These are phyloP conservation scores for Belgica antarctica DNA, from an alignment of 2,888 invertebrate genomes.

Conservation along the genomic window DNA sequence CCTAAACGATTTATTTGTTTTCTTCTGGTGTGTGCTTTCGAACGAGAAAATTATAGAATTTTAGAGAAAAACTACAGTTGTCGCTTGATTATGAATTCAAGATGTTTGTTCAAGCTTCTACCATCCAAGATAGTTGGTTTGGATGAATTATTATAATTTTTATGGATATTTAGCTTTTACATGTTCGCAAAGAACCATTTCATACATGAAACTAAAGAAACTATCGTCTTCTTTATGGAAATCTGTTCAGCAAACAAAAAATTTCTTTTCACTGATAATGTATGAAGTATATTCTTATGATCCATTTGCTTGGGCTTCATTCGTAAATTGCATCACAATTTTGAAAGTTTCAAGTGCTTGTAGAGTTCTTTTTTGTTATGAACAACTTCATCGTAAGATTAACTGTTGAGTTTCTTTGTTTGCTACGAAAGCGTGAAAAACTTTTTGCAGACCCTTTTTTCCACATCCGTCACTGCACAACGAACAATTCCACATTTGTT, in stretches of 20 bases:
- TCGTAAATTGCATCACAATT: no score
- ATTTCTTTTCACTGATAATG: not conserved
- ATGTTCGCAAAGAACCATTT: not conserved
- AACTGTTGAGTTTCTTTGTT: no score
- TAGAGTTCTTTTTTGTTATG: no score
- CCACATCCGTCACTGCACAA: no score
- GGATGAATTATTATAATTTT: constrained; percentile 33
- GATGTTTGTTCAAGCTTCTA: constrained; percentile 38
- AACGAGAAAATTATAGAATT: constrained; percentile 4
- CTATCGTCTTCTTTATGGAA: not conserved
- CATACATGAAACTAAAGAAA: not conserved
- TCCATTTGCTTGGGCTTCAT: no score
- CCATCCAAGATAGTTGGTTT: constrained; percentile 35
- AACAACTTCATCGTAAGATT: no score
- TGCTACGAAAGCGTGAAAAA: no score
- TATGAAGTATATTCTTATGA: not conserved
- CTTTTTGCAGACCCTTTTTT: no score
- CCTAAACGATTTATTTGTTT: no score
- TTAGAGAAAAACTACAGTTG: constrained; percentile 28
- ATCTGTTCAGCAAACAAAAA: not conserved
- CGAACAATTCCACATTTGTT: no score
- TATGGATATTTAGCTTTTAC: constrained; percentile 24
- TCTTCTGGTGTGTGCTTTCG: not conserved
- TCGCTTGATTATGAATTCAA: constrained; percentile 33
- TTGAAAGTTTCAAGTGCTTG: no score